Base-by-base conservation (phyloP, 2,888 invertebrate species). In the Sarcophaga rosellei region DNA sequence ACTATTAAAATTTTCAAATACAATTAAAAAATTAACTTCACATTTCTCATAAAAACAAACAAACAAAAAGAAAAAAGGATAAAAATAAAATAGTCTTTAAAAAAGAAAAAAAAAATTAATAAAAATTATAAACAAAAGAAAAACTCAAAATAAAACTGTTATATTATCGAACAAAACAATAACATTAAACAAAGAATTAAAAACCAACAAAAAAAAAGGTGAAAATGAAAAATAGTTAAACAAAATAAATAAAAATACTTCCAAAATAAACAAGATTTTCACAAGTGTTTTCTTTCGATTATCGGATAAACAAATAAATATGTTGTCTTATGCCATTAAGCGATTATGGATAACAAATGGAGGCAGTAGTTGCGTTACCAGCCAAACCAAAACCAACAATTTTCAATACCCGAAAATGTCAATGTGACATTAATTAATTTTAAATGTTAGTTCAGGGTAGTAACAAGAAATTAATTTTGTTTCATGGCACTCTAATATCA, bases 101-200 rank as follows among this genome's bases (percentile, higher is more conserved):
- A 44, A 72, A 65, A 23, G 4, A n/a, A 82, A 82, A 25, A 77
- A 62, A 74, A 57, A 57, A 73, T 25, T 11, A n/a, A 72, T 20
- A 76, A 66, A 77, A 82, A 81, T 63, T 45, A 45, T 61, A 15
- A 69, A 61, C 21, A 78, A 47, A 59, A 75, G 35, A 2, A 70
- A 47, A 70, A 23, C 63, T 15, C 44, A 23, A 21, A 80, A 76
- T 80, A 73, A 76, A 84, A 62, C 84, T 86, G 86, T 86, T 86
- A 86, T 81, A 86, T 81, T 75, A 84, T 84, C 68, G 77, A 35
- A 84, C 78, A 86, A 86, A 86, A 83, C 66, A 78, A 84, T 75
- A 79, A 79, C 17, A 83, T 66, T 57, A 61, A 75, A 65, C 61
- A 79, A 79, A 84, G 23, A 75, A 63, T 10, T 53, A 47, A 45